Evolutionary conservation across 2,113 vertebrate species (phyloP).

Genomic region (Catharus bicknelli): DNA sequence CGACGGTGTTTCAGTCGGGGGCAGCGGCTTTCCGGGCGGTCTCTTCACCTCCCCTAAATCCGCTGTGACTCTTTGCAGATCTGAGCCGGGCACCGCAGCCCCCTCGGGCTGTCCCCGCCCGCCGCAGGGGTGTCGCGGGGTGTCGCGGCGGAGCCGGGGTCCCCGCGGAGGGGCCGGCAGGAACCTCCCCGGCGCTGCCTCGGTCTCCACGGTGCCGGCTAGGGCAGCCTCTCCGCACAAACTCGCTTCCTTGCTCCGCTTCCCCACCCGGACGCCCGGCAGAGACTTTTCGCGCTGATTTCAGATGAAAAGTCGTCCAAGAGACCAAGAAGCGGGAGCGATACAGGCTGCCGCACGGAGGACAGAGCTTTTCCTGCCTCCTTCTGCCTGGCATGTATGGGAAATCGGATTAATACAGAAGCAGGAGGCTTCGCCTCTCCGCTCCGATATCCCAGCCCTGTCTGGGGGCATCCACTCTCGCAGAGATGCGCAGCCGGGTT

Average conservation of each 20-base stretch:
- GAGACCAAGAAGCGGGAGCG: neutral
- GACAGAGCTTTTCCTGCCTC: neutral
- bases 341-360: neutral
- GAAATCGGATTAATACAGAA: neutral
- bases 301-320: too few species aligned
- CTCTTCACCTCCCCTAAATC: neutral
- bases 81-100: too few species aligned
- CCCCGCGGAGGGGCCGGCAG: too few species aligned
- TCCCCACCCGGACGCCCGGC: neutral
- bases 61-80: neutral
- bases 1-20: neutral
- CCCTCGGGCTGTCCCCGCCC: neutral
- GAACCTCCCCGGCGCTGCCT: neutral
- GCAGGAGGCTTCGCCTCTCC: neutral
- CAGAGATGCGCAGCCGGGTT: neutral
- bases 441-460: neutral
- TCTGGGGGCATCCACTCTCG: neutral
- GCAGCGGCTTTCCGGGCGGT: neutral
- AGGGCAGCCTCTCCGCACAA: neutral
- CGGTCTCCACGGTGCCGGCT: accelerated
- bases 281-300: neutral
- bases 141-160: neutral
- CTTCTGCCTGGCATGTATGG: neutral
- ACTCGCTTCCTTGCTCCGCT: accelerated
- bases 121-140: neutral